Evolutionary conservation across 2,888 invertebrate genomes (phyloP).

Genomic region (Rotaria sp.): DNA sequence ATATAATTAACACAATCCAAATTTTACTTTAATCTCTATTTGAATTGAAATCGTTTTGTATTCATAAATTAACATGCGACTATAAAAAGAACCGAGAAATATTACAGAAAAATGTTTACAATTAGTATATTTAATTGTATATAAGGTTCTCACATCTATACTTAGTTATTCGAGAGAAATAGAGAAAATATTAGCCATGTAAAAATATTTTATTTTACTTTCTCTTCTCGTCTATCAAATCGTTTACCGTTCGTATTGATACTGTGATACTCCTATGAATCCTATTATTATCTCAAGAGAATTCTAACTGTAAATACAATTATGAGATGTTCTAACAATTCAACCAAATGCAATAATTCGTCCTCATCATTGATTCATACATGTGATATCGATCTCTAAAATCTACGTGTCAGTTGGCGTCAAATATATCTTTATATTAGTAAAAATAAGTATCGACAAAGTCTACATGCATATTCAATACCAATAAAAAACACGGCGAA

Average conservation of each 20-base stretch:
- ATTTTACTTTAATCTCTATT: neutral
- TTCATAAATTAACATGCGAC: neutral
- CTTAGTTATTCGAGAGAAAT: neutral
- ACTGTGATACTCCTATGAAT: neutral
- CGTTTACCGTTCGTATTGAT: neutral
- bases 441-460: neutral
- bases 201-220: neutral
- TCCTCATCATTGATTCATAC: neutral
- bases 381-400: neutral
- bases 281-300: neutral
- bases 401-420: neutral
- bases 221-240: neutral
- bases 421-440: neutral
- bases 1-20: neutral
- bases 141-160: neutral
- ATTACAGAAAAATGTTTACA: neutral
- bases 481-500: neutral
- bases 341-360: neutral
- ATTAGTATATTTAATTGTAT: neutral
- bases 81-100: neutral
- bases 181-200: neutral
- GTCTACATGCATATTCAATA: neutral
- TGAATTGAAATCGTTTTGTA: neutral
- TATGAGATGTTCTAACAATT: neutral
- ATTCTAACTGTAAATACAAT: neutral